Conservation (phyloP, 1,140 invertebrate genomes). For the Lasioglossum baleicum region DNA sequence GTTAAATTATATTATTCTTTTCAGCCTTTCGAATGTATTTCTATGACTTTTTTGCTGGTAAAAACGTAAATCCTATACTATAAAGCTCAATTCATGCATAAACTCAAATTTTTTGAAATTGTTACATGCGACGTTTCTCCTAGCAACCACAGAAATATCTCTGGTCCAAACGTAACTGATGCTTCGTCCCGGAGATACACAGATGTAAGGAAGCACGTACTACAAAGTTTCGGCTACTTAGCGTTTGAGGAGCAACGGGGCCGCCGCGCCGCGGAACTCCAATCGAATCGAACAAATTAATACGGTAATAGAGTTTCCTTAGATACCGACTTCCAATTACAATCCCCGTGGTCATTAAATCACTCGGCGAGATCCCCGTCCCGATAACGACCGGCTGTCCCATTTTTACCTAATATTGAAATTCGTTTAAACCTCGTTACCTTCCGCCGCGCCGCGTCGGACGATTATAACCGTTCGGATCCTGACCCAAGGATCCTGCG, state of each 20-base stretch:
- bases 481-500: not conserved
- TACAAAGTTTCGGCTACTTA: not conserved
- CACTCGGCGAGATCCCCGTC: conserved; percentile 13
- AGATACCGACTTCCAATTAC: conserved; percentile 39
- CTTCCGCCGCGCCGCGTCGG: not conserved
- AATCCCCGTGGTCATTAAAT: conserved; percentile 33
- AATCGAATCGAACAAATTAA: conserved; percentile 38
- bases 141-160: too few species aligned
- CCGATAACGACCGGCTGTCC: conserved; percentile 35
- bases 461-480: not conserved
- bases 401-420: conserved; percentile 35
- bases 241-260: not conserved
- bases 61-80: too few species aligned
- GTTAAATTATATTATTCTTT: too few species aligned
- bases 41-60: too few species aligned
- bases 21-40: too few species aligned
- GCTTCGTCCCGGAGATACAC: too few species aligned
- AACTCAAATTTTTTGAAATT: too few species aligned
- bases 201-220: too few species aligned
- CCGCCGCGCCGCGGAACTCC: not conserved
- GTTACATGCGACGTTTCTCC: too few species aligned
- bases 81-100: too few species aligned
- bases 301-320: conserved; percentile 33
- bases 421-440: conserved; percentile 39
- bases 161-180: too few species aligned